These are phyloP conservation scores for Phainopepla nitens DNA, from an alignment of 2,113 vertebrate genomes.

Conservation along the genomic window DNA sequence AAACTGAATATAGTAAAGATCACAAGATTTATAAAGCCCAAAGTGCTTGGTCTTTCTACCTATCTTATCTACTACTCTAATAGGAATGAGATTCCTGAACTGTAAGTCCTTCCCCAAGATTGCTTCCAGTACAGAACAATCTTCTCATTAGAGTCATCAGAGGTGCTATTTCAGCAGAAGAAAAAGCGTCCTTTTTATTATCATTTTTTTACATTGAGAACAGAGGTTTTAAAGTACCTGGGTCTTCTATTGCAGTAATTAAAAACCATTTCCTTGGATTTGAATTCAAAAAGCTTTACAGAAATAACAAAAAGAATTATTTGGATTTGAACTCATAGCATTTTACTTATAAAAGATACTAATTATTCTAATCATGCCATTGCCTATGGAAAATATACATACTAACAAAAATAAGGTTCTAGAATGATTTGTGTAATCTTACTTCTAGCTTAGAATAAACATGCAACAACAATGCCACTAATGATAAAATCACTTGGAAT, in stretches of 20 bases:
- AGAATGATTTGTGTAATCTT: neutral
- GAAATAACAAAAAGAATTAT: neutral
- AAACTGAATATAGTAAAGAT: neutral
- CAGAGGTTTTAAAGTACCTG: neutral
- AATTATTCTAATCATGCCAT: neutral
- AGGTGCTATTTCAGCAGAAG: neutral
- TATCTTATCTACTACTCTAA: neutral
- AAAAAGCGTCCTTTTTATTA: neutral
- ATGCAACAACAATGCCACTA: neutral
- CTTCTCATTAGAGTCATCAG: neutral
- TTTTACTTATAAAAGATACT: neutral
- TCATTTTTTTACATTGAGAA: neutral
- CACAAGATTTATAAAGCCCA: neutral
- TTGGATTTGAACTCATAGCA: neutral
- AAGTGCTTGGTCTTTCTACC: neutral
- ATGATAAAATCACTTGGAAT: conserved; percentile 36
- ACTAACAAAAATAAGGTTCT: neutral
- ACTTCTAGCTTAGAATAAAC: neutral
- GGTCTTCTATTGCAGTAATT: neutral
- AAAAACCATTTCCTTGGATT: neutral
- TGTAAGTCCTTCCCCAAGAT: neutral
- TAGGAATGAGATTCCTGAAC: neutral
- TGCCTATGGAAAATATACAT: neutral
- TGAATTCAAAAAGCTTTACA: neutral
- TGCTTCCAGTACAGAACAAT: neutral